Percentiles rank a stretch among this genome's conserved stretches.
Evolutionary conservation across 1,140 invertebrate species (phyloP).

Genomic region (Drosophila kikkawai): DNA sequence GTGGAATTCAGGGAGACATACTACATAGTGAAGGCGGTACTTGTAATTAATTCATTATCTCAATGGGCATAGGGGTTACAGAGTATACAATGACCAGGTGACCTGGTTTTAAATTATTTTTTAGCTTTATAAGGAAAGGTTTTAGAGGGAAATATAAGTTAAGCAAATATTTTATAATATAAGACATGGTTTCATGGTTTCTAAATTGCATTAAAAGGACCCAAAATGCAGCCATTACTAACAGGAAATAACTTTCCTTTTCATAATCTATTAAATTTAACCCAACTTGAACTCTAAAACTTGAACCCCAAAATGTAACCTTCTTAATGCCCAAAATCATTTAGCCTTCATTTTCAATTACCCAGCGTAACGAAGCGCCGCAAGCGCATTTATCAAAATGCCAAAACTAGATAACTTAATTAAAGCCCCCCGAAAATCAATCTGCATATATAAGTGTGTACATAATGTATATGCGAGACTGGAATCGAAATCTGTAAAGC

Average conservation of each 20-base stretch:
- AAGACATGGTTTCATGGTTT: not conserved
- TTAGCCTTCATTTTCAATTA: conserved; percentile 61
- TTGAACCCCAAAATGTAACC: conserved; percentile 23
- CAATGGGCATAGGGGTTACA: not conserved
- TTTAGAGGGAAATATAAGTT: not conserved
- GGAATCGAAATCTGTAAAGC: conserved; percentile 14
- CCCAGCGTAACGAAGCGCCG: conserved; percentile 35
- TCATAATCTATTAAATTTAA: not conserved
- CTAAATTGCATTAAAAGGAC: not conserved
- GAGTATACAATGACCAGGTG: not conserved
- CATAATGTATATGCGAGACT: conserved; percentile 3
- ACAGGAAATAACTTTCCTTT: not conserved
- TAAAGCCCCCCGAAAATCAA: conserved; percentile 66
- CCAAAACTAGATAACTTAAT: conserved; percentile 71
- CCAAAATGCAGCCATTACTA: not conserved
- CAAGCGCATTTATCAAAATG: conserved; percentile 52
- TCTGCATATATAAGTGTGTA: conserved; percentile 62
- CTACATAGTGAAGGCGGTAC: not conserved
- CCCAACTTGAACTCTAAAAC: not conserved
- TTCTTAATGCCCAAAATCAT: conserved; percentile 39
- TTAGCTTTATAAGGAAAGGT: not conserved
- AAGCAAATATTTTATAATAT: too few species aligned
- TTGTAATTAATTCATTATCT: conserved; percentile 11
- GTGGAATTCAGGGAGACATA: conserved; percentile 18
- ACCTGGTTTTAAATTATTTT: not conserved